Evolutionary conservation across 2,797 vertebrate genomes (phyloP).

Genomic region (Bradypodion pumilum): DNA sequence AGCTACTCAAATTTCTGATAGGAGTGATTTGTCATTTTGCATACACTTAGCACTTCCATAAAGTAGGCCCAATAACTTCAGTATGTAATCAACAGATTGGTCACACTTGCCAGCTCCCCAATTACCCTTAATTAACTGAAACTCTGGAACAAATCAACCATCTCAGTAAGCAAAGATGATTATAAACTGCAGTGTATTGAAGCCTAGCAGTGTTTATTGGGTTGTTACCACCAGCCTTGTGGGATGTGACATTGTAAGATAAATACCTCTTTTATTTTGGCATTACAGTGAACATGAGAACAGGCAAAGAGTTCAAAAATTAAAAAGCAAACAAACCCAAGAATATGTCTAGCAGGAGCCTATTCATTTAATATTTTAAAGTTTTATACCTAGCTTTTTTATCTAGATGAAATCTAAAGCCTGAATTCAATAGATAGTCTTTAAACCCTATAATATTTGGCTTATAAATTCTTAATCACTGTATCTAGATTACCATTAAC

Average conservation of each 20-base stretch:
- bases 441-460: no score
- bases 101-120: slow-evolving; percentile 43
- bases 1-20: slow-evolving; percentile 18
- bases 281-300: background rate
- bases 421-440: no score
- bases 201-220: background rate
- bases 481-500: no score
- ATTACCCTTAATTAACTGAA: slow-evolving; percentile 54
- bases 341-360: background rate
- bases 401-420: no score
- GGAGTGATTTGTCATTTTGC: slow-evolving; percentile 32
- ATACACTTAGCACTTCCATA: slow-evolving; percentile 35
- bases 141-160: slow-evolving; percentile 41
- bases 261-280: background rate
- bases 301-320: background rate
- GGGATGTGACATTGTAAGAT: background rate
- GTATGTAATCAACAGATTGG: slow-evolving; percentile 46
- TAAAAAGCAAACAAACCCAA: background rate
- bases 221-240: background rate
- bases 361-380: background rate
- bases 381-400: no score
- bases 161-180: slow-evolving; percentile 39
- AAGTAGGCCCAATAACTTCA: slow-evolving; percentile 42
- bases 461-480: no score
- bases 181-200: slow-evolving; percentile 19